Conservation (phyloP, 2,113 vertebrate genomes). For the Aptenodytes patagonicus region DNA sequence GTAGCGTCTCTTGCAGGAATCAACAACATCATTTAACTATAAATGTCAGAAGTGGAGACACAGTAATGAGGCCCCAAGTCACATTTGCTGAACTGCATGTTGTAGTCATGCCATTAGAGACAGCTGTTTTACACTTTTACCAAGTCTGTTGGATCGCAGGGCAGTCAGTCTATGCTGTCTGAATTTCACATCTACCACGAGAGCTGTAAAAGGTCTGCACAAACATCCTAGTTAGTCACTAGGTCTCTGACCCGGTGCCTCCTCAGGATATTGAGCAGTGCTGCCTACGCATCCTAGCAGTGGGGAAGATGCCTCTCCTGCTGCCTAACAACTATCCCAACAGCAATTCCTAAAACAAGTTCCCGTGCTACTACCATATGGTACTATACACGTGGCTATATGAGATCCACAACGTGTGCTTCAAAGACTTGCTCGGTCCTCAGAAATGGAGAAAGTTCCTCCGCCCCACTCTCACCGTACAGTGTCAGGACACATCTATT, state of each 20-base stretch:
- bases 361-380: neutral
- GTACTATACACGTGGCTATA: rapidly evolving
- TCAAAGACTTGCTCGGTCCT: neutral
- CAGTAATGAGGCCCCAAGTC: slow-evolving; percentile 16
- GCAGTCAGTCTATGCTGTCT: neutral
- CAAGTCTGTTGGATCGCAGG: neutral
- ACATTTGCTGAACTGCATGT: neutral
- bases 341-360: neutral
- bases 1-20: slow-evolving; percentile 5
- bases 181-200: neutral
- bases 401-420: neutral
- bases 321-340: neutral
- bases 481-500: neutral
- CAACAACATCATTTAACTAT: slow-evolving; percentile 42
- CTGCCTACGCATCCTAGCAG: neutral
- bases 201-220: neutral
- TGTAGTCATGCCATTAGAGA: neutral
- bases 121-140: slow-evolving; percentile 3
- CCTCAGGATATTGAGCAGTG: neutral
- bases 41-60: slow-evolving; percentile 39
- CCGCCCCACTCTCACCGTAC: rapidly evolving
- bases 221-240: neutral
- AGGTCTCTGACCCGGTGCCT: neutral
- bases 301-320: neutral
- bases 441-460: neutral